Conservation (phyloP, 2,113 vertebrate genomes). For the Dipodomys stephensi region DNA sequence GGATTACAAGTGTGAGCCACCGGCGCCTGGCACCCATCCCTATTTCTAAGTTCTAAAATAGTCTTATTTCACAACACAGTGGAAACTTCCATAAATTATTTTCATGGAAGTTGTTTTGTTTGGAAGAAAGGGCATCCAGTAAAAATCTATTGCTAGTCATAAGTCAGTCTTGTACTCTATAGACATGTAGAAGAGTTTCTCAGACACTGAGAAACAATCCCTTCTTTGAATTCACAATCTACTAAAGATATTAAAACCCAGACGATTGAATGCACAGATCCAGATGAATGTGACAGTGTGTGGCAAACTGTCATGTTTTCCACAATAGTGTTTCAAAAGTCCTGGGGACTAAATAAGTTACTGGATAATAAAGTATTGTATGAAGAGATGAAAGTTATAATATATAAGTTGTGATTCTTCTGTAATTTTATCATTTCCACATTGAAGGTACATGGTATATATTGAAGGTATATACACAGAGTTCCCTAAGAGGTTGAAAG, state of each 20-base stretch:
- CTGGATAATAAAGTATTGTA: neutral
- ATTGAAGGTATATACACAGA: neutral
- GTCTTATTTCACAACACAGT: neutral
- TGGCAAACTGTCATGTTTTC: neutral
- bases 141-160: neutral
- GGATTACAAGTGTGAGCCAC: no score
- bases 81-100: neutral
- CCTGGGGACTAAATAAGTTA: neutral
- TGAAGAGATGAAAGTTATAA: neutral
- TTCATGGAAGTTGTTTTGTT: neutral
- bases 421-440: neutral
- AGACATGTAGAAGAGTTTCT: neutral
- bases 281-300: neutral
- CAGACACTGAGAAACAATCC: neutral
- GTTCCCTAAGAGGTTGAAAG: neutral
- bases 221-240: neutral
- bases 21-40: no score
- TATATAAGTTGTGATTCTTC: neutral
- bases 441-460: neutral
- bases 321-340: neutral
- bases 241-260: neutral
- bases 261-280: neutral
- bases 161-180: neutral
- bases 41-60: neutral
- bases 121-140: neutral